Percentiles rank a stretch among this genome's conserved stretches.
Conservation (phyloP, 2,888 invertebrate genomes). For the Caradrina clavipalpis region DNA sequence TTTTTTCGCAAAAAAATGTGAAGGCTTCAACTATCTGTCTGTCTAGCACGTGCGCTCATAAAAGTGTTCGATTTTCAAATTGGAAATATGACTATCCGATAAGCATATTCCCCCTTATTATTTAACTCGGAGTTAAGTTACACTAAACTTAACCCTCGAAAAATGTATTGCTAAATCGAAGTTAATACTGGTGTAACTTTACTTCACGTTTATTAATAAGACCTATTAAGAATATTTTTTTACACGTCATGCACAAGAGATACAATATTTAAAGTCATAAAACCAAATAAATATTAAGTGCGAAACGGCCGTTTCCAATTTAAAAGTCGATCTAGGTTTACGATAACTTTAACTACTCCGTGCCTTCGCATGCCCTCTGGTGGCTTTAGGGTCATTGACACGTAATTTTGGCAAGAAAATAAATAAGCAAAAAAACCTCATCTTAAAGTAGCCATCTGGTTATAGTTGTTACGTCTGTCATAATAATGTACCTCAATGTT, state of each 20-base stretch:
- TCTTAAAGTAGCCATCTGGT: not conserved
- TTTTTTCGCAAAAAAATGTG: slow-evolving; percentile 17
- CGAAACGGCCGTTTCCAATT: not conserved
- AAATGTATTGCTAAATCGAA: no score
- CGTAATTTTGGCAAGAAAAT: slow-evolving; percentile 37
- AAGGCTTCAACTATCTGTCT: slow-evolving; percentile 1
- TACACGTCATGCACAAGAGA: no score
- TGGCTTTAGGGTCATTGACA: slow-evolving; percentile 30
- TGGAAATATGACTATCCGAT: no score
- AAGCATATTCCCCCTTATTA: no score
- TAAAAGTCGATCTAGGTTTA: not conserved
- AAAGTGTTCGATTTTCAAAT: no score
- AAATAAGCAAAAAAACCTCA: slow-evolving; percentile 25
- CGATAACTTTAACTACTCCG: not conserved
- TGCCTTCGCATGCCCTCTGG: not conserved
- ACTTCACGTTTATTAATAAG: no score
- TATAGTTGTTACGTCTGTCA: slow-evolving; percentile 6
- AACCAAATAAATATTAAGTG: not conserved
- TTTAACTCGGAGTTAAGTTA: no score
- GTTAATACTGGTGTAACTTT: no score
- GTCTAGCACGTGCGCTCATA: not conserved
- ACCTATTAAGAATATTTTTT: no score
- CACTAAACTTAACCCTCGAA: no score
- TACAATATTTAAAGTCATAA: no score
- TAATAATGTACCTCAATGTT: not conserved